Evolutionary conservation across 2,113 vertebrate genomes (phyloP).

Genomic region (Antechinus flavipes): DNA sequence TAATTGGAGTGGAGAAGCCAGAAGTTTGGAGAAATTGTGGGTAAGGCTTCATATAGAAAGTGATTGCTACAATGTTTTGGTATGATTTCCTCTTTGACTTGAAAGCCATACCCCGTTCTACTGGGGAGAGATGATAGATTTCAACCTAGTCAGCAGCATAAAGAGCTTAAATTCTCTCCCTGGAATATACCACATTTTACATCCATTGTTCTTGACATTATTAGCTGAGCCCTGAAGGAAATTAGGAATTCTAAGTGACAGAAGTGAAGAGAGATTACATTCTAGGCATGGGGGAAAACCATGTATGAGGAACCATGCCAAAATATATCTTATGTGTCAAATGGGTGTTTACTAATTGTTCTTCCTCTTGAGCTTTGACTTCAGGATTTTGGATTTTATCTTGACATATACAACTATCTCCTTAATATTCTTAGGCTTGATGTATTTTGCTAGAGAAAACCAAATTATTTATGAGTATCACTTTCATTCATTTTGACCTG

Average conservation of each 20-base stretch:
- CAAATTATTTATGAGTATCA: not conserved
- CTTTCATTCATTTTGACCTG: not conserved
- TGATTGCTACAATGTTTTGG: not conserved
- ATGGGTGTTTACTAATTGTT: not conserved
- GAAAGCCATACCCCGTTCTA: not conserved
- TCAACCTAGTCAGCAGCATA: not conserved
- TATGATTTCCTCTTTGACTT: not conserved
- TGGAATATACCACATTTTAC: not conserved
- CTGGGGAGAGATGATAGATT: not conserved
- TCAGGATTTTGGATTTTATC: not conserved
- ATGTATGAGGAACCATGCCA: not conserved
- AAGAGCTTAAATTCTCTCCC: not conserved
- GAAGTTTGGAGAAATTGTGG: not conserved
- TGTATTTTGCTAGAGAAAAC: not conserved
- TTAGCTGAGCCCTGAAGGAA: not conserved
- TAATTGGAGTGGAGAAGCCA: not conserved
- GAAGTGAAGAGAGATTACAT: not conserved
- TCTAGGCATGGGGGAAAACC: not conserved
- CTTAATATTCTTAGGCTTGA: not conserved
- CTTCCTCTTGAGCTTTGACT: not conserved
- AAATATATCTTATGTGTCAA: not conserved
- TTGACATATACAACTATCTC: not conserved
- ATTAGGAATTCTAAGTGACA: not conserved
- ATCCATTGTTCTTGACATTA: not conserved
- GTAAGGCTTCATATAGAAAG: not conserved